Percentiles rank a stretch among this genome's conserved stretches.
phyloP scores from a whole-genome alignment of 1,140 invertebrate species.

The Chlorops oryzae region DNA sequence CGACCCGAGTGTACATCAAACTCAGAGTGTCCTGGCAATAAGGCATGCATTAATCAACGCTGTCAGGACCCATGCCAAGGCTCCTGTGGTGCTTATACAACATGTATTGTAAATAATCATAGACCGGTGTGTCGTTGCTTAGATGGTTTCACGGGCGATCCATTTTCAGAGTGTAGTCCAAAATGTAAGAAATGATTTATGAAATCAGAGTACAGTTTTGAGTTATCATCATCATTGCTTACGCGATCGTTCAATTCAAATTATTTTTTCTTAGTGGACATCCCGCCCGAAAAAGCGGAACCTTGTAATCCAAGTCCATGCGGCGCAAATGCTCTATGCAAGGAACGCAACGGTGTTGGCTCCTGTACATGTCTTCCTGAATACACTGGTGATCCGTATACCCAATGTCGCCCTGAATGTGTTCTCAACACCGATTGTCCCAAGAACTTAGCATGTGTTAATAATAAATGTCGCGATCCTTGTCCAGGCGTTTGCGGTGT shows the following conservation, averaged over 20 bases:
- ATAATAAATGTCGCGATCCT: slow-evolving; percentile 65
- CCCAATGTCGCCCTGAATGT: slow-evolving; percentile 66
- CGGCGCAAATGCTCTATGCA: slow-evolving; percentile 70
- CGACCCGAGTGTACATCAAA: slow-evolving; percentile 70
- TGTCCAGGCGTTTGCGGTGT: slow-evolving; percentile 67
- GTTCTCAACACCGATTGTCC: slow-evolving; percentile 65
- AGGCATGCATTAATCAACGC: slow-evolving; percentile 68
- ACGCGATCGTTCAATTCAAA: neutral
- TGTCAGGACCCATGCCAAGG: slow-evolving; percentile 73
- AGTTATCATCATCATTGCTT: neutral
- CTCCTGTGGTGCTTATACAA: slow-evolving; percentile 62
- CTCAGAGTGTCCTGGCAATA: slow-evolving; percentile 66
- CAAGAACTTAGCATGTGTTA: slow-evolving; percentile 60
- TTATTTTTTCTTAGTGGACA: slow-evolving; percentile 26
- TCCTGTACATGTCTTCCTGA: slow-evolving; percentile 66
- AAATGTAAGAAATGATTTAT: too few species aligned
- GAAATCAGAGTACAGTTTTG: too few species aligned
- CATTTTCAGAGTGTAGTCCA: slow-evolving; percentile 61
- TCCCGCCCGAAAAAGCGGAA: slow-evolving; percentile 50
- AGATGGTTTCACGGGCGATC: slow-evolving; percentile 67
- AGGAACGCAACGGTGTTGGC: slow-evolving; percentile 70
- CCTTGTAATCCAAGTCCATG: slow-evolving; percentile 72
- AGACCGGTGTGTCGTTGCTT: slow-evolving; percentile 68
- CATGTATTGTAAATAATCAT: slow-evolving; percentile 66
- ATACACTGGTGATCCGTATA: slow-evolving; percentile 69